A percentile compares a stretch with the other conserved stretches of the same genome.
Conservation (phyloP, 2,113 vertebrate genomes). For the Psephotus haematonotus region DNA sequence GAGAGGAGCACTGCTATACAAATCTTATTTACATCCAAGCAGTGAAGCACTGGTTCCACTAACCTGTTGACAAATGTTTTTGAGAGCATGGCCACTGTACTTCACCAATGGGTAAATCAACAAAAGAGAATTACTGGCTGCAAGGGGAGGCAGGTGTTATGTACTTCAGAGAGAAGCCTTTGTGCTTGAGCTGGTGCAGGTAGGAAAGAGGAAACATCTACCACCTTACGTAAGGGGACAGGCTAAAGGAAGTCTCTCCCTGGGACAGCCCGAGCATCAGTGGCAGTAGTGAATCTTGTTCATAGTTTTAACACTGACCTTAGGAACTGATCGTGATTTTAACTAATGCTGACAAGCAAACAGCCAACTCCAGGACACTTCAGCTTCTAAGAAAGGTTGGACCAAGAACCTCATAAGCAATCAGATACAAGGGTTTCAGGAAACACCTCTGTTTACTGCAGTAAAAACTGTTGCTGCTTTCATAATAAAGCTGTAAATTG, state of each 20-base stretch:
- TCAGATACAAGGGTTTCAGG: background rate
- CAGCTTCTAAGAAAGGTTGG: background rate
- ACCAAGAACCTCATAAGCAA: background rate
- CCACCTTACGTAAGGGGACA: background rate
- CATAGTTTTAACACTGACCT: background rate
- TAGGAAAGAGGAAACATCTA: background rate
- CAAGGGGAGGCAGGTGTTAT: background rate
- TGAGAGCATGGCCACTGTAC: background rate
- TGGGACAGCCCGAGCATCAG: background rate
- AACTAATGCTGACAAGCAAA: background rate
- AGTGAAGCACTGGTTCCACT: background rate
- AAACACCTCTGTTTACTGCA: background rate
- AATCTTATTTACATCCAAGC: background rate
- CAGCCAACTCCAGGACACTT: background rate
- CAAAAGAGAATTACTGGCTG: background rate
- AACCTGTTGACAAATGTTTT: background rate
- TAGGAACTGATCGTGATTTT: background rate
- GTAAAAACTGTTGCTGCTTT: background rate
- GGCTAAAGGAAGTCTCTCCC: background rate
- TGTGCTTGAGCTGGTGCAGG: background rate
- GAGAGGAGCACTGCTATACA: background rate
- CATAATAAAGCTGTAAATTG: background rate
- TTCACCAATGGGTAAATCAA: background rate
- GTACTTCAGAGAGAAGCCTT: background rate
- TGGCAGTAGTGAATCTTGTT: background rate